Percentiles rank a stretch among this genome's conserved stretches.
Evolutionary conservation across 2,888 invertebrate genomes (phyloP).

Genomic region (Sesamia inferens): DNA sequence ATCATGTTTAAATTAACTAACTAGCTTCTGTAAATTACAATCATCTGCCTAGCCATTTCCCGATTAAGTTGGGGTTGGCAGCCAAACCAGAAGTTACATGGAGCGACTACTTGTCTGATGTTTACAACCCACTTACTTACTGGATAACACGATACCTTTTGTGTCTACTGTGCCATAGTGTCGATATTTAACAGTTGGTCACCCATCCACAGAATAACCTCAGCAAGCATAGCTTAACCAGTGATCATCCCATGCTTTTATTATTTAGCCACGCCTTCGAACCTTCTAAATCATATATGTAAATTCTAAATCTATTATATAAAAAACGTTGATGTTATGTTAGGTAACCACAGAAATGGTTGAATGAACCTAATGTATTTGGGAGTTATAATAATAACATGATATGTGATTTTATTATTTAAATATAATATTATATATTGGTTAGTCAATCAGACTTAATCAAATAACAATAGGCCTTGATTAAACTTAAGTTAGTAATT

Average conservation of each 20-base stretch:
- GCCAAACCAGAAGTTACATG: background rate
- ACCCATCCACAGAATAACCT: background rate
- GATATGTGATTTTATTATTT: slow-evolving; percentile 28
- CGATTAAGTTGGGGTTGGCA: background rate
- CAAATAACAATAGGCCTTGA: slow-evolving; percentile 37
- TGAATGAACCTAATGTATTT: slow-evolving; percentile 38
- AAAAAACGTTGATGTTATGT: background rate
- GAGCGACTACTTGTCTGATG: background rate
- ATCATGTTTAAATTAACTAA: slow-evolving; percentile 55
- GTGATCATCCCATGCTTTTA: background rate
- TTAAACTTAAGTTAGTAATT: slow-evolving; percentile 15
- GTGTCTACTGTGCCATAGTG: background rate
- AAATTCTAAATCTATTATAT: slow-evolving; percentile 1
- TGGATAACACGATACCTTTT: background rate
- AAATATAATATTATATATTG: slow-evolving; percentile 10
- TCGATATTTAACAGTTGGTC: background rate
- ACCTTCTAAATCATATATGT: no score
- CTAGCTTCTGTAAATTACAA: slow-evolving; percentile 29
- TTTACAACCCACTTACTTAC: background rate
- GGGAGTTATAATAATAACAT: slow-evolving; percentile 10
- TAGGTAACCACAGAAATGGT: slow-evolving; percentile 28
- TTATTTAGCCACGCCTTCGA: background rate
- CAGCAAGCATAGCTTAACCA: background rate
- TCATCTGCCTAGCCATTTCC: background rate
- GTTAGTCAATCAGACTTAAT: slow-evolving; percentile 32